phyloP scores from a whole-genome alignment of 2,113 vertebrate species.

The Hippocampus guttulatus region DNA sequence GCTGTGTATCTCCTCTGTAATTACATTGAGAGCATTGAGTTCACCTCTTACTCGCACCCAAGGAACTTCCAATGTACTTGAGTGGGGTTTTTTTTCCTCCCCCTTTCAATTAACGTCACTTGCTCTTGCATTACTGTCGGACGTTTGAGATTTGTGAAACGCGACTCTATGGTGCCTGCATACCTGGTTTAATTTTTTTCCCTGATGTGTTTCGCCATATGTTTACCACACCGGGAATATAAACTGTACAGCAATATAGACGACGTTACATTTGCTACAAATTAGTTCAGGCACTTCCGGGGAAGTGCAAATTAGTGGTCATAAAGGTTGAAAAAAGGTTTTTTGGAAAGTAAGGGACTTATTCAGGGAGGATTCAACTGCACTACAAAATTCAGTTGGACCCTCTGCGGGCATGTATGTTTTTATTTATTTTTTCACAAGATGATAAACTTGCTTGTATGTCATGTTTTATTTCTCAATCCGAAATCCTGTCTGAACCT shows the following conservation, averaged over 20 bases:
- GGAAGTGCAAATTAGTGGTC: neutral
- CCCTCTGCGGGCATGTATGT: neutral
- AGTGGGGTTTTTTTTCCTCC: neutral
- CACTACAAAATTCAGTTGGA: conserved; percentile 15
- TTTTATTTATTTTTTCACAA: conserved; percentile 18
- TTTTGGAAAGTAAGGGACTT: too few species aligned
- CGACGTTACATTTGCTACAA: neutral
- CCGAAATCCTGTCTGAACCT: conserved; percentile 31
- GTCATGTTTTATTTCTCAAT: conserved; percentile 41
- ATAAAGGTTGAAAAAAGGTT: too few species aligned
- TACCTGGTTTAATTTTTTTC: neutral
- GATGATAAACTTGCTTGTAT: conserved; percentile 34
- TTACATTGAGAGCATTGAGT: neutral
- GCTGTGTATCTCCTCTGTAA: neutral
- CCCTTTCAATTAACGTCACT: neutral
- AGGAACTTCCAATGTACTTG: neutral
- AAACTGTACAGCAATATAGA: neutral
- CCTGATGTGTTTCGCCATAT: neutral
- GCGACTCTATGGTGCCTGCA: neutral
- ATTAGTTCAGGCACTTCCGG: neutral
- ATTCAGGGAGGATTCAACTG: too few species aligned
- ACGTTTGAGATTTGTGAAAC: neutral
- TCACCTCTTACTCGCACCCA: neutral
- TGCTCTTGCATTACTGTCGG: neutral
- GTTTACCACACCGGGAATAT: neutral